phyloP scores from a whole-genome alignment of 2,113 vertebrate species.

The Seriola rivoliana region DNA sequence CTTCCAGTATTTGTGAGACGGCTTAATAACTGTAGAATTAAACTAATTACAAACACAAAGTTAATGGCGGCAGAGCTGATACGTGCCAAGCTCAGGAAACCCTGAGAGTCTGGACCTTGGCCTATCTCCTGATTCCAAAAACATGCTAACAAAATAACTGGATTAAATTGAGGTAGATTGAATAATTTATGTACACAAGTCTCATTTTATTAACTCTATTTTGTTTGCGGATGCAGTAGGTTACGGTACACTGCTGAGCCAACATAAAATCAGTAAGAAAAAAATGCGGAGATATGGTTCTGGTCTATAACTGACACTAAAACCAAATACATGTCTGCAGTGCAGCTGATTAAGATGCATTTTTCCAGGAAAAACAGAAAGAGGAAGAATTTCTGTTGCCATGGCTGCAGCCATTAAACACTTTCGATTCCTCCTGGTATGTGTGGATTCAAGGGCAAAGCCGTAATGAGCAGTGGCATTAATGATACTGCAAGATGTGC shows the following conservation, averaged over 20 bases:
- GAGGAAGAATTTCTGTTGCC: constrained; percentile 55
- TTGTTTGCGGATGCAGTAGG: constrained; percentile 39
- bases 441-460: constrained; percentile 57
- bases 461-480: constrained; percentile 70
- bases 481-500: constrained; percentile 71
- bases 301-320: neutral
- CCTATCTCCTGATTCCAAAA: constrained; percentile 60
- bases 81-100: constrained; percentile 45
- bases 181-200: constrained; percentile 50
- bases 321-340: neutral
- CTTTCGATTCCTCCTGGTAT: constrained; percentile 30
- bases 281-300: neutral
- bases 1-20: constrained; percentile 62
- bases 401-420: constrained; percentile 55
- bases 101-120: constrained; percentile 53
- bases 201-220: constrained; percentile 14
- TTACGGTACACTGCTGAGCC: constrained; percentile 3
- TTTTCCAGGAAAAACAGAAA: constrained; percentile 45
- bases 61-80: constrained; percentile 27
- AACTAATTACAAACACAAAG: constrained; percentile 74
- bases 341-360: constrained; percentile 11
- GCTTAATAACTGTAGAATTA: constrained; percentile 73
- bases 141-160: constrained; percentile 44
- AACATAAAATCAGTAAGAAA: constrained; percentile 13
- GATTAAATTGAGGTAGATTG: constrained; percentile 44